Evolutionary conservation across 2,113 vertebrate genomes (phyloP).

Genomic region (Podiceps cristatus): DNA sequence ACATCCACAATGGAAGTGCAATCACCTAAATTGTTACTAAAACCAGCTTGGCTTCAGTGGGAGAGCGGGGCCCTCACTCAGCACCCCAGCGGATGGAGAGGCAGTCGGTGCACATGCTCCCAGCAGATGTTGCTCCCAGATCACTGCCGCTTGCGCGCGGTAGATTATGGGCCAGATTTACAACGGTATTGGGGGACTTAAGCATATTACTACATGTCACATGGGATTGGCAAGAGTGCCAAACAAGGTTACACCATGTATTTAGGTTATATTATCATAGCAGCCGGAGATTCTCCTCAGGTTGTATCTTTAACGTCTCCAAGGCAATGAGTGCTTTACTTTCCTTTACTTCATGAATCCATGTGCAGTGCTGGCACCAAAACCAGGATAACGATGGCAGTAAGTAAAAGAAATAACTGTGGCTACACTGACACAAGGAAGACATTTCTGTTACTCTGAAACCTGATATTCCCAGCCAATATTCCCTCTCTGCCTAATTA

Average conservation of each 20-base stretch:
- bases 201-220: not conserved
- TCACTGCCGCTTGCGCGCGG: not conserved
- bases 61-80: not conserved
- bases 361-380: not conserved
- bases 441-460: not conserved
- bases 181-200: not conserved
- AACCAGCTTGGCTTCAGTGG: not conserved
- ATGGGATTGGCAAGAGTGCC: not conserved
- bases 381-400: not conserved
- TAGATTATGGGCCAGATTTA: not conserved
- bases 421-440: not conserved
- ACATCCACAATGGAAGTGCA: not conserved
- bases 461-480: not conserved
- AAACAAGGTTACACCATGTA: not conserved
- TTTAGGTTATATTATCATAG: not conserved
- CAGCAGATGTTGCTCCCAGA: constrained; percentile 38
- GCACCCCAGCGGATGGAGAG: rapidly evolving
- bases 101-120: rapidly evolving
- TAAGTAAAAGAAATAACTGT: not conserved
- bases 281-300: not conserved
- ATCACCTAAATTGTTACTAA: not conserved
- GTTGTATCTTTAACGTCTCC: not conserved
- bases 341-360: not conserved
- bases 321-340: not conserved
- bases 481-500: not conserved